These are phyloP conservation scores for Hemaris fuciformis DNA, from an alignment of 2,888 invertebrate genomes.

Conservation along the genomic window DNA sequence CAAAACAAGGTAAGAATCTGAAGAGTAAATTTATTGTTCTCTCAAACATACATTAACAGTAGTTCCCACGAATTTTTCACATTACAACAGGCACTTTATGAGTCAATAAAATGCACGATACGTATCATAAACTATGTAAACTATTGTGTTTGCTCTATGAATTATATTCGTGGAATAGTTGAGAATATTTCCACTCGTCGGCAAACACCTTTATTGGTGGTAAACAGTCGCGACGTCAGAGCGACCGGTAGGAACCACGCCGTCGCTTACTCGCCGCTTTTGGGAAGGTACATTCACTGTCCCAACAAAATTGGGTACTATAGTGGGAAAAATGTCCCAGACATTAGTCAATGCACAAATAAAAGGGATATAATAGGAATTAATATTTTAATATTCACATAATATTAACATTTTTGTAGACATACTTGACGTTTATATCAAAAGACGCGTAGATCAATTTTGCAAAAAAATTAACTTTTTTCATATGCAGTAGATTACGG, in stretches of 20 bases:
- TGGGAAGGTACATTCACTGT: not conserved
- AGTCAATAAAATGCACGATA: not conserved
- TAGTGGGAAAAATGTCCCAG: not conserved
- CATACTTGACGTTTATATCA: not conserved
- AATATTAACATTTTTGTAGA: not conserved
- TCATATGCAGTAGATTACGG: not conserved
- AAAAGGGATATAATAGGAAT: not conserved
- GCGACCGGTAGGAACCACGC: not conserved
- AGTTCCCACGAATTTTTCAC: not conserved
- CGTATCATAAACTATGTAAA: slow-evolving; percentile 4
- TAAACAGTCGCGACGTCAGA: slow-evolving; percentile 2
- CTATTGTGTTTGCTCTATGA: not conserved
- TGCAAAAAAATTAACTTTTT: not conserved
- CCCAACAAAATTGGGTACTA: not conserved
- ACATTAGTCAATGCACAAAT: not conserved
- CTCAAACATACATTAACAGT: not conserved
- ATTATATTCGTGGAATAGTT: slow-evolving; percentile 5
- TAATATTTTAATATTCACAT: not conserved
- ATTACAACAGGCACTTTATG: not conserved
- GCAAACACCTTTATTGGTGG: slow-evolving; percentile 5
- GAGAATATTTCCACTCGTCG: not conserved
- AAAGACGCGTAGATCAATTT: not conserved
- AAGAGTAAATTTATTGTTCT: not conserved
- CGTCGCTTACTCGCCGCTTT: not conserved
- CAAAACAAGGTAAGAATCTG: not conserved